phyloP scores from a whole-genome alignment of 2,888 invertebrate genomes.

The Anthrax anthrax region DNA sequence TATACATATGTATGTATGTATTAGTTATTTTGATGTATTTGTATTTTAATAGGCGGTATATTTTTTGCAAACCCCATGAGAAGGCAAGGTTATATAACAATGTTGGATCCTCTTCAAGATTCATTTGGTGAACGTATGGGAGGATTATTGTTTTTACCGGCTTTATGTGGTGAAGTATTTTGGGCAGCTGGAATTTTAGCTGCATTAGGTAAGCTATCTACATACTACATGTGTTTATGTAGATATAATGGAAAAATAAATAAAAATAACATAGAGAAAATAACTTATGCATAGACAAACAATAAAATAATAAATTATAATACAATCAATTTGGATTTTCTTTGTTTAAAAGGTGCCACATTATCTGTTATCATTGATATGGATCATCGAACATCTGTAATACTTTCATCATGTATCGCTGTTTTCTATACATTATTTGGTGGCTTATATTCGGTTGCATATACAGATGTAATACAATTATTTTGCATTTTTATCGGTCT shows the following conservation, averaged over 20 bases:
- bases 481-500: slow-evolving; percentile 96
- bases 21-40: no score
- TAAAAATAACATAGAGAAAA: no score
- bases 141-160: slow-evolving; percentile 87
- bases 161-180: slow-evolving; percentile 94
- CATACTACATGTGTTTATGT: no score
- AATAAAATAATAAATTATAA: neutral
- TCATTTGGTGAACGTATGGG: slow-evolving; percentile 96
- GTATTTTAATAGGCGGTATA: slow-evolving; percentile 83
- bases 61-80: slow-evolving; percentile 99
- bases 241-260: no score
- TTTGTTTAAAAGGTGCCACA: slow-evolving; percentile 77
- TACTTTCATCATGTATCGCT: slow-evolving; percentile 90
- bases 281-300: no score
- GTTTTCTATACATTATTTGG: slow-evolving; percentile 96
- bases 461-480: slow-evolving; percentile 95
- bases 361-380: slow-evolving; percentile 93
- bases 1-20: no score
- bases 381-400: slow-evolving; percentile 83
- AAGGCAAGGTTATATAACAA: slow-evolving; percentile 92
- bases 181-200: slow-evolving; percentile 98
- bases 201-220: slow-evolving; percentile 56
- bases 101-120: slow-evolving; percentile 96
- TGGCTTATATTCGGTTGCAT: slow-evolving; percentile 95
- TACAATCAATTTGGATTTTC: no score